A percentile compares a stretch with the other conserved stretches of the same genome.
These are phyloP conservation scores for Rhynchonycteris naso DNA, from an alignment of 2,797 vertebrate genomes.

Conservation along the genomic window DNA sequence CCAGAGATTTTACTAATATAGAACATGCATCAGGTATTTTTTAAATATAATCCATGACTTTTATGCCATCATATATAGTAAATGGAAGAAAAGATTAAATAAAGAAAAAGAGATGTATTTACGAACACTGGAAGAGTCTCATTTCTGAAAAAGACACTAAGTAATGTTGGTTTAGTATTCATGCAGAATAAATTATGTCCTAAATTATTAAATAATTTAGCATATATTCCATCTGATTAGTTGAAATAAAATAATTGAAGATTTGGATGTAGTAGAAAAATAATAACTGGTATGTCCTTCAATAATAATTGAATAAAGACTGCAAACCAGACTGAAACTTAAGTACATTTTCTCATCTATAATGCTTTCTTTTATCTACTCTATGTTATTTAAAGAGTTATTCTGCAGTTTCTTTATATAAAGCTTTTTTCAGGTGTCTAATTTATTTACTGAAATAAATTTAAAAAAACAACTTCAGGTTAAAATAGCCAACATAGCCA, in stretches of 20 bases:
- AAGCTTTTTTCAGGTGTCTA: not conserved
- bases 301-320: not conserved
- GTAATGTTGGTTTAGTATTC: not conserved
- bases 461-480: not conserved
- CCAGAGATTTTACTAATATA: not conserved
- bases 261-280: not conserved
- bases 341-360: not conserved
- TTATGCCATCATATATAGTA: not conserved
- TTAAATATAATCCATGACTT: not conserved
- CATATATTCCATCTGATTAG: not conserved
- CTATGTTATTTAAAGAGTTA: not conserved
- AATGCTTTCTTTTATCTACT: not conserved
- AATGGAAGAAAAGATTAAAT: not conserved
- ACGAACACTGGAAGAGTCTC: not conserved
- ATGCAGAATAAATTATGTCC: not conserved
- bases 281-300: not conserved
- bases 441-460: not conserved
- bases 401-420: not conserved
- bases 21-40: not conserved
- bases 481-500: not conserved
- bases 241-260: conserved; percentile 45
- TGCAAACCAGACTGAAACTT: not conserved
- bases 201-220: conserved; percentile 18
- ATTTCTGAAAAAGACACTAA: not conserved
- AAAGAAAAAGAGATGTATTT: not conserved